Base-by-base conservation (phyloP, 2,113 vertebrate species). In the Dendropsophus ebraccatus region DNA sequence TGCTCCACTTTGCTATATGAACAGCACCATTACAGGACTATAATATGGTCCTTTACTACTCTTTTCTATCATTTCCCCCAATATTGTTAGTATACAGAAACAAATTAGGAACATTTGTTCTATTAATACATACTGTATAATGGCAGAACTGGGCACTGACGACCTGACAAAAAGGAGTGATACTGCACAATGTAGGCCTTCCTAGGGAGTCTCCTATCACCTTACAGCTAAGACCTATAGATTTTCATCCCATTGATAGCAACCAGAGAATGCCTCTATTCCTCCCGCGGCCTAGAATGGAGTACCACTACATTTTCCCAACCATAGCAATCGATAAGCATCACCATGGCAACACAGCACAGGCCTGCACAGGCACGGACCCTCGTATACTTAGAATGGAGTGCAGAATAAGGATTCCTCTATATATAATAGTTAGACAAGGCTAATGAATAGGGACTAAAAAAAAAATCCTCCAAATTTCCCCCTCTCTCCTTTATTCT, bases 281-380 rank as follows among this genome's bases (percentile, higher is more conserved):
- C 84, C 65, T 81, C 78, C 77, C 49, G 62, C 37, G 76, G 77
- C 84, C 81, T 74, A 79, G 85, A 25, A 72, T 62, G 85, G 67
- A 87, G 67, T 28, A 74, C 69, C 77, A 74, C 78, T 87, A 69
- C 54, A 81, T 37, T 49, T 67, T 81, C 58, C 78, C 77, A 87
- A 49, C 67, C 78, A 21, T 81, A 87, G 85, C 85, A 87, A 87
- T 87, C 85, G 52, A 87, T 87, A 87, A 50, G 52, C 67, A 50
- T 87, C 54, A 9, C 85, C 54, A 87, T 87, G 78, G 85, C 25
- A 87, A 87, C 85, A 19, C n/a, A 74, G 78, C 50, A 41, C 41
- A n/a, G 67, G 76, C 84, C 76, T 62, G 77, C 67, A n/a, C n/a
- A 73, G 75, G 32, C 28, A 79, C 14, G 32, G n/a, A 81, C n/a